These are phyloP conservation scores for Neelides folsomi DNA, from an alignment of 2,888 invertebrate genomes.

Conservation along the genomic window DNA sequence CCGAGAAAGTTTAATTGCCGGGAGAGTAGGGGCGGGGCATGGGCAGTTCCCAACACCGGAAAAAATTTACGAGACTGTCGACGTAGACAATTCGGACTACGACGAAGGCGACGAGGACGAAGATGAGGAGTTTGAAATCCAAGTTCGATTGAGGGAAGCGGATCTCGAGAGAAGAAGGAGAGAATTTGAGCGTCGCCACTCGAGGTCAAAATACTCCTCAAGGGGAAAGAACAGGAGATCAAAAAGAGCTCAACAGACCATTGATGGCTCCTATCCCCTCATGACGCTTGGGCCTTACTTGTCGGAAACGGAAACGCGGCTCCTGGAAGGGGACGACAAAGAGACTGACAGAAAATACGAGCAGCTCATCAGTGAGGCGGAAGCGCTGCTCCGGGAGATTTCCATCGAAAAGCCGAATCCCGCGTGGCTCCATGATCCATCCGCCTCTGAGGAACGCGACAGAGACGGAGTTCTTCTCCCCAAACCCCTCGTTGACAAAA, in stretches of 20 bases:
- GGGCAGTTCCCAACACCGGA: slow-evolving; percentile 7
- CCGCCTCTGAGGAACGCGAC: not conserved
- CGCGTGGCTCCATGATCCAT: slow-evolving; percentile 6
- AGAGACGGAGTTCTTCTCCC: not conserved
- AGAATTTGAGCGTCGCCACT: slow-evolving; percentile 1
- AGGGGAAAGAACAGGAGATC: too few species aligned
- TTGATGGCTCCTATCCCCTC: slow-evolving; percentile 8
- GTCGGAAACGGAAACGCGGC: slow-evolving; percentile 31
- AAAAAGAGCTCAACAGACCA: not conserved
- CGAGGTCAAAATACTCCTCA: too few species aligned
- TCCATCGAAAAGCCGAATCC: slow-evolving; percentile 20
- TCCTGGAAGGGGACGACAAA: slow-evolving; percentile 25
- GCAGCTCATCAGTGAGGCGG: slow-evolving; percentile 28
- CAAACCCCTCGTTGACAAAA: slow-evolving; percentile 8
- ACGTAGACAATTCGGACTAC: slow-evolving; percentile 20
- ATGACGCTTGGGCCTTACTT: slow-evolving; percentile 26
- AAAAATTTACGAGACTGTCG: slow-evolving; percentile 31
- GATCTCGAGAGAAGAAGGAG: not conserved
- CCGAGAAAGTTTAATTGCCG: not conserved
- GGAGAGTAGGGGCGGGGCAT: not conserved
- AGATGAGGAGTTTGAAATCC: slow-evolving; percentile 11
- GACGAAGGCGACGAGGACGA: slow-evolving; percentile 21
- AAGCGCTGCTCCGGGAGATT: slow-evolving; percentile 29
- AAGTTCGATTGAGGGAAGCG: not conserved
- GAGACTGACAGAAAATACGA: slow-evolving; percentile 29